Evolutionary conservation across 2,797 vertebrate genomes (phyloP), one percentile per base, ranked within the genome.

Genomic region (Cuculus canorus): DNA sequence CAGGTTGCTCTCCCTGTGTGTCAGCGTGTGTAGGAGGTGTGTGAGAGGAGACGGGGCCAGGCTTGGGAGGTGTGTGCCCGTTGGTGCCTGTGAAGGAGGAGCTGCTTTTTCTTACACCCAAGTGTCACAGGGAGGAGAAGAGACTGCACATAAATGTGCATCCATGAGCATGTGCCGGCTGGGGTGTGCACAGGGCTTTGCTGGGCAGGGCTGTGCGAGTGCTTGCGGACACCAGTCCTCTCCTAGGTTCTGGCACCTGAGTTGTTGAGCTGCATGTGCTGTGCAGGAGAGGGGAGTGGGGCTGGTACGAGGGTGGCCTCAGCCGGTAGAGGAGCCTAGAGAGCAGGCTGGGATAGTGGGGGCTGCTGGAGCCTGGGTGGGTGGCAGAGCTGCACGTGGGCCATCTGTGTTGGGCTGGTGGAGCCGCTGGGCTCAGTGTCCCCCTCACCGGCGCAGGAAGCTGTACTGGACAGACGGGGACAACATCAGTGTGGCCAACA

Each of bases 381-480:
- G 28, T 19, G 17, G 13, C 24, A 30, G 60, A 35, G 32, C 63
- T 56, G 54, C 5, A 0, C 2, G 27, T 22, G 33, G n/a, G 14
- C 27, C 11, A 0, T n/a, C 64, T 56, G 64, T 1, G 0, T 0
- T 30, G n/a, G 35, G 54, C 33, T 19, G 25, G 11, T 9, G 45
- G 27, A 23, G 56, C 69, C 5, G 1, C 32, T 0, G 0, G 9
- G 22, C 73, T 82, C 41, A 13, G 2, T 5, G 50, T 78, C 18
- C 61, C 61, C 17, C 35, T 84, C 43, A 0, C 27, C 0, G 13
- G 24, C 53, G 21, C 93, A 99, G 99, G 88, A 99, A 99, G 92
- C 98, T 99, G 7, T 99, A 99, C 97, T 99, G 99, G 99, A 99
- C 99, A 0, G 99, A 99, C 0, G 99, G 99, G 10, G 99, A 99